Evolutionary conservation across 30 jellyfish, hydroid and myxozoan genomes (phyloP).

Genomic region (Cassiopea andromeda): DNA sequence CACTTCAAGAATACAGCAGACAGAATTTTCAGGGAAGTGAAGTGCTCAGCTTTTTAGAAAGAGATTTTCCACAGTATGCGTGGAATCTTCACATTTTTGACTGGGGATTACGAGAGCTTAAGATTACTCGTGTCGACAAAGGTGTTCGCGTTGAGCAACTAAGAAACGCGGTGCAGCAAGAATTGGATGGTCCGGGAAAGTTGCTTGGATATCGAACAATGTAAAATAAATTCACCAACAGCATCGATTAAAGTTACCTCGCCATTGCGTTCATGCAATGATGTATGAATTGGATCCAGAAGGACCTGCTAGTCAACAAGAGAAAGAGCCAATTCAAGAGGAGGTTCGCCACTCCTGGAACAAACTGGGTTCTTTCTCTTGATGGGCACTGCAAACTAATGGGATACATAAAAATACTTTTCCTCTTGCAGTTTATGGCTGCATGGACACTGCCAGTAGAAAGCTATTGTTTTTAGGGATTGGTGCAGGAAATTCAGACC

Average conservation of each 20-base stretch:
- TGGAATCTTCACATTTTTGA: constrained; percentile 35
- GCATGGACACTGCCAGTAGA: constrained; percentile 70
- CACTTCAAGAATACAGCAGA: neutral
- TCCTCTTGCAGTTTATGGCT: constrained; percentile 76
- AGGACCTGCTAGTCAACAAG: constrained; percentile 29
- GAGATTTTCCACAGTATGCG: constrained; percentile 33
- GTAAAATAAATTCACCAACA: constrained; percentile 38
- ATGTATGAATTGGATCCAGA: constrained; percentile 37
- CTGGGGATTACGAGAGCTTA: constrained; percentile 17
- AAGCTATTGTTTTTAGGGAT: constrained; percentile 35
- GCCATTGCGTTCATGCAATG: constrained; percentile 36
- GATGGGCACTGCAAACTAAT: constrained; percentile 80
- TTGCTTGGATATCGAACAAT: constrained; percentile 47
- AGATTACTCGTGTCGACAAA: constrained; percentile 14
- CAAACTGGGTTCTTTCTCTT: constrained; percentile 41
- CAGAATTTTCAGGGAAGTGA: constrained; percentile 5
- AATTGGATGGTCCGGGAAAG: constrained; percentile 40
- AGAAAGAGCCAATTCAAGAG: constrained; percentile 14
- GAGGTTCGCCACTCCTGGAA: constrained; percentile 38
- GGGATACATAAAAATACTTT: constrained; percentile 73
- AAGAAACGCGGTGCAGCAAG: constrained; percentile 35
- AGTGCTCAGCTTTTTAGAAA: constrained; percentile 1
- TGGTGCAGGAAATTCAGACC: constrained; percentile 49
- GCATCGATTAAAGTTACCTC: constrained; percentile 22
- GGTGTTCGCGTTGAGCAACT: constrained; percentile 26